Percentiles rank a stretch among this genome's conserved stretches.
Conservation (phyloP, 1,140 invertebrate species). For the Trichonephila inaurata region DNA sequence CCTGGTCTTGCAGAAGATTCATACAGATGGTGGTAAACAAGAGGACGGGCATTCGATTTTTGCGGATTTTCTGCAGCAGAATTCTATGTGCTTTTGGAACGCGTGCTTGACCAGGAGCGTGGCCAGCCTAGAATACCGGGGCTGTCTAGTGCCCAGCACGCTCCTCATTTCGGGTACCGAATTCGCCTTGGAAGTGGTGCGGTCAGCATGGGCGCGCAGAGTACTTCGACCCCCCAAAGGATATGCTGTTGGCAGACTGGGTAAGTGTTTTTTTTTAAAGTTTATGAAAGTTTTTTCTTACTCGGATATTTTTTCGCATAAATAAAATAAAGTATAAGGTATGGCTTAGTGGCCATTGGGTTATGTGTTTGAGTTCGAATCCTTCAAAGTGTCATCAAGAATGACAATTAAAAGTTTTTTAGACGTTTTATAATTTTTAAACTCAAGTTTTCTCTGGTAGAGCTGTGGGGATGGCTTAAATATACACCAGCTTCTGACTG, state of each 20-base stretch:
- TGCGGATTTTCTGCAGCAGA: constrained; percentile 92
- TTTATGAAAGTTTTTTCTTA: too few relatives aligned
- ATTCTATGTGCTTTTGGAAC: constrained; percentile 96
- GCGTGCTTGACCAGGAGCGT: constrained; percentile 91
- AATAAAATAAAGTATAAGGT: too few relatives aligned
- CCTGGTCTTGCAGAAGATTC: neutral
- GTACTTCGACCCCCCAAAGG: constrained; percentile 94
- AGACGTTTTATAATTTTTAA: too few relatives aligned
- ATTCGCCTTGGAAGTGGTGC: constrained; percentile 87
- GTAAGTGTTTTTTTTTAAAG: constrained; percentile 83
- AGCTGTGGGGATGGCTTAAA: too few relatives aligned
- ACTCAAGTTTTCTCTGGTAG: too few relatives aligned
- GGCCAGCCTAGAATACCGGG: constrained; percentile 90
- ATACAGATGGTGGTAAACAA: neutral
- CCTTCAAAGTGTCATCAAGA: too few relatives aligned
- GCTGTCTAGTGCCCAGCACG: constrained; percentile 92
- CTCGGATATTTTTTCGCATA: too few relatives aligned
- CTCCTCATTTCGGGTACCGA: constrained; percentile 91
- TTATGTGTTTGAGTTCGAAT: too few relatives aligned
- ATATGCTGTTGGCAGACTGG: constrained; percentile 92
- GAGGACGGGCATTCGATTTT: constrained; percentile 78
- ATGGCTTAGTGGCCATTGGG: too few relatives aligned
- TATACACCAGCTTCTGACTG: too few relatives aligned
- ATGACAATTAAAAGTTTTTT: too few relatives aligned
- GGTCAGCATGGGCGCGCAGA: constrained; percentile 92